These are phyloP conservation scores for Patella vulgata DNA, from an alignment of 1,140 invertebrate genomes.

Conservation along the genomic window DNA sequence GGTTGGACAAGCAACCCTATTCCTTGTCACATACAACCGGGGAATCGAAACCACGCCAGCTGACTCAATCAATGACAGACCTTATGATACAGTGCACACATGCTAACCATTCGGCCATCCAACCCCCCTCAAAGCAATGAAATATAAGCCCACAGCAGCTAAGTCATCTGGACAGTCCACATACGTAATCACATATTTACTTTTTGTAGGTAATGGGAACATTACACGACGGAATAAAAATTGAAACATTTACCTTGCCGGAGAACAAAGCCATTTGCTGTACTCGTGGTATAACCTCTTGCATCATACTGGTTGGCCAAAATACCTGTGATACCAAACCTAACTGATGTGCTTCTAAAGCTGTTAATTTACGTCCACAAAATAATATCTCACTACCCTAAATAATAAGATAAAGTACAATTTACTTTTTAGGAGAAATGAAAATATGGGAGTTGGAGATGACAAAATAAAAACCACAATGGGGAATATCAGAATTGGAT, in stretches of 20 bases:
- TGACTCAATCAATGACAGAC: too few relatives aligned
- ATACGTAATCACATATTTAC: too few relatives aligned
- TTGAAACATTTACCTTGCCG: slow-evolving; percentile 47
- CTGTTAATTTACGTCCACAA: slow-evolving; percentile 81
- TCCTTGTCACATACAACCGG: too few relatives aligned
- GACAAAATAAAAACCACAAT: not conserved
- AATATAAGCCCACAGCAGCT: too few relatives aligned
- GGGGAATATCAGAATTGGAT: not conserved
- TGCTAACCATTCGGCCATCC: too few relatives aligned
- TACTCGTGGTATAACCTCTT: slow-evolving; percentile 60
- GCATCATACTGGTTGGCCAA: slow-evolving; percentile 64
- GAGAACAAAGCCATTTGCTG: slow-evolving; percentile 57
- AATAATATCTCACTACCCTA: slow-evolving; percentile 84
- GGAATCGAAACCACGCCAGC: too few relatives aligned
- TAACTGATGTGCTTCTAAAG: slow-evolving; percentile 77
- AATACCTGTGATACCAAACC: slow-evolving; percentile 79
- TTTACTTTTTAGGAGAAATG: not conserved
- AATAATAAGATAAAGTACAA: slow-evolving; percentile 7
- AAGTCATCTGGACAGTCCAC: too few relatives aligned
- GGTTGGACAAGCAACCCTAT: too few relatives aligned
- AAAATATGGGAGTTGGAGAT: not conserved
- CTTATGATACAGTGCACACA: too few relatives aligned
- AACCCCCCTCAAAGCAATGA: too few relatives aligned
- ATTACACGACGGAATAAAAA: too few relatives aligned
- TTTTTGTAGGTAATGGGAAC: too few relatives aligned